Conservation (phyloP, 2,113 vertebrate species). For the Chrysochloris asiatica region DNA sequence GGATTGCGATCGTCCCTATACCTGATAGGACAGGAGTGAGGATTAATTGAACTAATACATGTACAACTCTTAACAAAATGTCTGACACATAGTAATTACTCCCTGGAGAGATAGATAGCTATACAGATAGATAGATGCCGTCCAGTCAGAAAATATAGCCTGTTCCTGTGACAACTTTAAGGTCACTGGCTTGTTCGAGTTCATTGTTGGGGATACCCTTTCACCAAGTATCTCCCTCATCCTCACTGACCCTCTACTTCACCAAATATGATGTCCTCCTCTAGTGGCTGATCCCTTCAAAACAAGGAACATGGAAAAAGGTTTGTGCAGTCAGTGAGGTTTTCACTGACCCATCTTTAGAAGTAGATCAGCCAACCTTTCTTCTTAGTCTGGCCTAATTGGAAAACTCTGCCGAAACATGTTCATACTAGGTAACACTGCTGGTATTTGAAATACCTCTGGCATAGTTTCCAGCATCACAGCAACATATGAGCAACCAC, state of each 20-base stretch:
- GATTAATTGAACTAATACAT: neutral
- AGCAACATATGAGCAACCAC: neutral
- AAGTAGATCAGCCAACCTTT: neutral
- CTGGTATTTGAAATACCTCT: neutral
- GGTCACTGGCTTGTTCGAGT: no score
- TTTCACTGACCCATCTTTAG: neutral
- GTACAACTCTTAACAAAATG: neutral
- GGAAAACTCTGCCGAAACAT: neutral
- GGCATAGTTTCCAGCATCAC: neutral
- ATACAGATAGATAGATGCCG: neutral
- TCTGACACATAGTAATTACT: neutral
- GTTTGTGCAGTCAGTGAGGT: neutral
- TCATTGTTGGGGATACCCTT: neutral
- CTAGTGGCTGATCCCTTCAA: neutral
- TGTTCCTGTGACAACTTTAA: neutral
- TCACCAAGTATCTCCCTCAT: neutral
- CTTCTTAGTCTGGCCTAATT: neutral
- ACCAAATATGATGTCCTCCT: neutral
- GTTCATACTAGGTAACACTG: neutral
- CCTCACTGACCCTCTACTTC: neutral
- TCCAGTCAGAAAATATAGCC: neutral
- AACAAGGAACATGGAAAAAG: neutral
- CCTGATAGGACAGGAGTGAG: neutral
- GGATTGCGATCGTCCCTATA: no score
- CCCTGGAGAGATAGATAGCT: neutral